A percentile compares a stretch with the other conserved stretches of the same genome.
Evolutionary conservation across 2,797 vertebrate species (phyloP).

Genomic region (Borostomias antarcticus): DNA sequence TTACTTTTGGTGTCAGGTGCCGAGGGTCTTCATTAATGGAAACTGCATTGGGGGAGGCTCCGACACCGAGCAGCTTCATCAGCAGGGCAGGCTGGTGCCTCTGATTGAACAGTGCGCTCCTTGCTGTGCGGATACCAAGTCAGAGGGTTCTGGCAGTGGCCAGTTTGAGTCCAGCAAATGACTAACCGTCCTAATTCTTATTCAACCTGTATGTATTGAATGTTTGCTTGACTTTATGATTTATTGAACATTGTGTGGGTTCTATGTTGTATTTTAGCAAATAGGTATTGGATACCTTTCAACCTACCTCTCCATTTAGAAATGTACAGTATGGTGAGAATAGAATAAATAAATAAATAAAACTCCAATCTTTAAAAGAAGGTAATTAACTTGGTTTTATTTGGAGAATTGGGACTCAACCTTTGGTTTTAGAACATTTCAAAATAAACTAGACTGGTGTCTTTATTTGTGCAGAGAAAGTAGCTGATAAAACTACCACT

Average conservation of each 20-base stretch:
- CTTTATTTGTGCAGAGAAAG: not conserved
- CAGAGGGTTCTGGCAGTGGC: constrained; percentile 67
- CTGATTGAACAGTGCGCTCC: constrained; percentile 83
- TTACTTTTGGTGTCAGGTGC: constrained; percentile 80
- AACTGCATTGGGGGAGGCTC: constrained; percentile 91
- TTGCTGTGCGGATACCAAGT: constrained; percentile 59
- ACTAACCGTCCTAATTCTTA: constrained; percentile 55
- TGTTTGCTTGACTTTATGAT: constrained; percentile 32
- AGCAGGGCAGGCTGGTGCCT: constrained; percentile 86
- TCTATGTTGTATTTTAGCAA: constrained; percentile 42
- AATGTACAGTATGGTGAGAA: constrained; percentile 44
- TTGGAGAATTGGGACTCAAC: too few relatives aligned
- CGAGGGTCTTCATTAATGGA: constrained; percentile 92
- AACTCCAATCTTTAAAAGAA: constrained; percentile 38
- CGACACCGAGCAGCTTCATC: constrained; percentile 86
- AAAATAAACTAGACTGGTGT: not conserved
- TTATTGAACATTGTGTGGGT: constrained; percentile 33
- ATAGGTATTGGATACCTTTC: constrained; percentile 25
- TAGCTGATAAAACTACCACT: not conserved
- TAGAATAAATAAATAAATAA: constrained; percentile 38
- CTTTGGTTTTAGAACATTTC: not conserved
- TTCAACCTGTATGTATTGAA: constrained; percentile 46
- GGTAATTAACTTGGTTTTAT: not conserved
- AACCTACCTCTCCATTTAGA: constrained; percentile 19
- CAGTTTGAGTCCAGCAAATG: constrained; percentile 59